Percentiles rank a stretch among this genome's conserved stretches.
Conservation (phyloP, 92 coral and sea anemone genomes). For the Meandrina meandrites region DNA sequence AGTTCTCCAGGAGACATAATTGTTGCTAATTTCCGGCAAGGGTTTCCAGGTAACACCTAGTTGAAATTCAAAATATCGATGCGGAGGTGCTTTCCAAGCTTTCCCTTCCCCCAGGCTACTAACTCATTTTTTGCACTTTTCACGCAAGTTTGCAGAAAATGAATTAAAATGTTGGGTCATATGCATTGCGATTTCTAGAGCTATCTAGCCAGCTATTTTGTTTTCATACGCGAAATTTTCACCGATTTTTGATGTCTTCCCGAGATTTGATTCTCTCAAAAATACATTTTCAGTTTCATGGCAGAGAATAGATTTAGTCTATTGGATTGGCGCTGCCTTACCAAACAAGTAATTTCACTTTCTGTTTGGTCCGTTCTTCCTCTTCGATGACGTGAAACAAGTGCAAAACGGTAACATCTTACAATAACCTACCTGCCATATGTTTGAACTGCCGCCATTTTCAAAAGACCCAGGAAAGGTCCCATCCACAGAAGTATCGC, state of each 20-base stretch:
- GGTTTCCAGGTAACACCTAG: not conserved
- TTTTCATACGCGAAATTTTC: too few species aligned
- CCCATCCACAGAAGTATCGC: slow-evolving; percentile 56
- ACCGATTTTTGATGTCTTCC: not conserved
- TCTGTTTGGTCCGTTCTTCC: not conserved
- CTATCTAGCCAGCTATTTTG: too few species aligned
- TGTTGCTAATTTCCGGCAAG: not conserved
- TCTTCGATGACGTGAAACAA: not conserved
- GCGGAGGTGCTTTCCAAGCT: not conserved
- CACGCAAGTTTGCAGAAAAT: not conserved
- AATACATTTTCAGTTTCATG: not conserved
- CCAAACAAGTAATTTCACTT: not conserved
- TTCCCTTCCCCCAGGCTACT: not conserved
- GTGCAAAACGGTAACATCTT: not conserved
- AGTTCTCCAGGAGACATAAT: not conserved
- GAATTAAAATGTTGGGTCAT: not conserved
- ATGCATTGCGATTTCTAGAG: not conserved
- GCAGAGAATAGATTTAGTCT: not conserved
- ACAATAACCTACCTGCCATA: slow-evolving; percentile 48
- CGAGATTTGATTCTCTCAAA: not conserved
- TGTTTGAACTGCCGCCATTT: slow-evolving; percentile 64
- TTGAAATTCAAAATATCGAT: not conserved
- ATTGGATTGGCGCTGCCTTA: not conserved
- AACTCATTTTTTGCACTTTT: not conserved
- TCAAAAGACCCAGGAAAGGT: slow-evolving; percentile 52